These are phyloP conservation scores for Proterorhinus semilunaris DNA, from an alignment of 2,113 vertebrate genomes.

Conservation along the genomic window DNA sequence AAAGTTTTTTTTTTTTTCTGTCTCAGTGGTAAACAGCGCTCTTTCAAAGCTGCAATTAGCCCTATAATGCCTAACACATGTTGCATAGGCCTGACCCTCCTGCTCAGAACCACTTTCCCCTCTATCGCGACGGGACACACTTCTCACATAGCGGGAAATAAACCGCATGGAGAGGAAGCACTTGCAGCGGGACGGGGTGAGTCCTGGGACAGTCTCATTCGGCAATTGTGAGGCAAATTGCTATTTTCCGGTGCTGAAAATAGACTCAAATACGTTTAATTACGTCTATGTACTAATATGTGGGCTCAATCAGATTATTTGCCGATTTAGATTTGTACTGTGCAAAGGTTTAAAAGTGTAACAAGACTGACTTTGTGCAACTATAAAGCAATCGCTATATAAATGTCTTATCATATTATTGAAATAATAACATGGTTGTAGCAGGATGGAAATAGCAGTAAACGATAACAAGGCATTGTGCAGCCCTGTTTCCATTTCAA, in stretches of 20 bases:
- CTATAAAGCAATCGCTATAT: too few relatives aligned
- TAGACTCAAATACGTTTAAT: conserved; percentile 27
- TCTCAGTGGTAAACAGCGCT: conserved; percentile 70
- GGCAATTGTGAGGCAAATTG: conserved; percentile 66
- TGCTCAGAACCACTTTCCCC: conserved; percentile 57
- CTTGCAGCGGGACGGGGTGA: conserved; percentile 38
- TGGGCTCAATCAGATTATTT: neutral
- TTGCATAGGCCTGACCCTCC: conserved; percentile 59
- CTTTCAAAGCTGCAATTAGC: conserved; percentile 80
- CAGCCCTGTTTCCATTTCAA: too few relatives aligned
- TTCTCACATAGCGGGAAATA: conserved; percentile 70
- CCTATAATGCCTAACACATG: conserved; percentile 79
- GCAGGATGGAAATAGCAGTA: too few relatives aligned
- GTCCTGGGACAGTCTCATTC: conserved; percentile 45
- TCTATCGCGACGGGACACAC: conserved; percentile 63
- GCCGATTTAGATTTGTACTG: neutral
- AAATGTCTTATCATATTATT: too few relatives aligned
- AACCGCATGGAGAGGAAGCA: conserved; percentile 69
- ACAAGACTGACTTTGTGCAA: too few relatives aligned
- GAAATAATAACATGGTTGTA: too few relatives aligned
- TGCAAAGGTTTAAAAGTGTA: neutral
- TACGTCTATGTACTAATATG: conserved; percentile 3
- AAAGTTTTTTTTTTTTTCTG: conserved; percentile 70
- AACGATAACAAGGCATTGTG: too few relatives aligned
- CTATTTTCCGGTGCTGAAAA: conserved; percentile 67